Conservation (phyloP, 1,140 invertebrate species). For the Mamestra configurata region DNA sequence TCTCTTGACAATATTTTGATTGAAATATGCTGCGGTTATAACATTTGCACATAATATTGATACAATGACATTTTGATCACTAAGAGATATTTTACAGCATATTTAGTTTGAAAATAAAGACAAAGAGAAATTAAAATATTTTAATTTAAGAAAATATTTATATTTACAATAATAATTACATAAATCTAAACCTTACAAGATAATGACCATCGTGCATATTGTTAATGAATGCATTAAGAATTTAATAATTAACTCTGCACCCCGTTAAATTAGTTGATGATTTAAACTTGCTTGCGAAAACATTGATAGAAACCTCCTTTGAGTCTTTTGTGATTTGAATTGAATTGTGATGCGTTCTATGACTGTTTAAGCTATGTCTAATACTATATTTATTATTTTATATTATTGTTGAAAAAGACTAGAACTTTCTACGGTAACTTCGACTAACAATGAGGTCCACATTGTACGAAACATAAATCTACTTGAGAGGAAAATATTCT, state of each 20-base stretch:
- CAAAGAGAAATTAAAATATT: background rate
- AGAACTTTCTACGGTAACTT: constrained; percentile 44
- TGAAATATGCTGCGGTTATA: too few species aligned
- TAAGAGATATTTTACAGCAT: background rate
- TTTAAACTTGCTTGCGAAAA: too few species aligned
- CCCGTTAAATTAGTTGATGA: background rate
- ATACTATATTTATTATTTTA: background rate
- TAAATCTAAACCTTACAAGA: background rate
- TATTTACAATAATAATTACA: constrained; percentile 13
- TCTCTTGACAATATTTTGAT: too few species aligned
- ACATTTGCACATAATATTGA: too few species aligned
- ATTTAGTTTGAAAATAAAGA: background rate
- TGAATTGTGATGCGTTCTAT: background rate
- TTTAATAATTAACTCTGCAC: constrained; percentile 10
- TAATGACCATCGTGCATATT: background rate
- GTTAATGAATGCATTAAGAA: background rate
- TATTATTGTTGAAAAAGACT: constrained; percentile 36
- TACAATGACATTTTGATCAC: too few species aligned
- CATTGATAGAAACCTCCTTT: background rate
- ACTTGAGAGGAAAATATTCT: background rate
- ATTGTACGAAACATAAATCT: background rate
- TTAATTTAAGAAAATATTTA: background rate
- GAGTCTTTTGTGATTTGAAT: background rate
- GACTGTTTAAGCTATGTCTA: background rate
- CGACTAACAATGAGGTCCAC: constrained; percentile 30